These are phyloP conservation scores for Drosophila suzukii DNA, from an alignment of 1,140 invertebrate species.

Conservation along the genomic window DNA sequence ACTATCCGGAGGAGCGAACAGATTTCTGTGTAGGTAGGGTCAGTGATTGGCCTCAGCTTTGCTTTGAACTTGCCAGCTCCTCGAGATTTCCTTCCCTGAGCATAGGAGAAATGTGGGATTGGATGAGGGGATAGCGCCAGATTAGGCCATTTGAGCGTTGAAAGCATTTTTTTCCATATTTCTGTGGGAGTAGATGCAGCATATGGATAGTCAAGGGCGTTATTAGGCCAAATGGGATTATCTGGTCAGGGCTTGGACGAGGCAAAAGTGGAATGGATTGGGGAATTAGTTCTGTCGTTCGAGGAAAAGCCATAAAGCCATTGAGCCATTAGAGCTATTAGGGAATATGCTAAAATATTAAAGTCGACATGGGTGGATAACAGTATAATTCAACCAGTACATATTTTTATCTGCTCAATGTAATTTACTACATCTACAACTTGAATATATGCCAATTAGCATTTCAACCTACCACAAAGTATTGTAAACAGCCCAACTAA, in stretches of 20 bases:
- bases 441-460: too few species aligned
- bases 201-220: conserved; percentile 24
- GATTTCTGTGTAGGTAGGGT: conserved; percentile 41
- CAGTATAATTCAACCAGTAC: not conserved
- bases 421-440: too few species aligned
- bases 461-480: not conserved
- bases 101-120: not conserved
- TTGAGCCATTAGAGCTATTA: conserved; percentile 11
- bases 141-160: conserved; percentile 24
- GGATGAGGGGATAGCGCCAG: not conserved
- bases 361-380: not conserved
- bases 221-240: conserved; percentile 34
- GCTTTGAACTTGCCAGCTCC: conserved; percentile 14
- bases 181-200: conserved; percentile 23
- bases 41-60: conserved; percentile 17
- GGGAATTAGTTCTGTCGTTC: conserved; percentile 15
- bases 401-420: too few species aligned
- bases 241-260: conserved; percentile 3
- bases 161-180: conserved; percentile 32
- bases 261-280: conserved; percentile 6
- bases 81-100: not conserved
- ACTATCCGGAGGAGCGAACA: conserved; percentile 7
- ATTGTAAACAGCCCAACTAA: not conserved
- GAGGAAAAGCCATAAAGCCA: conserved; percentile 6
- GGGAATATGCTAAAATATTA: not conserved